phyloP scores from a whole-genome alignment of 2,113 vertebrate genomes.

The Scartelaos histophorus region DNA sequence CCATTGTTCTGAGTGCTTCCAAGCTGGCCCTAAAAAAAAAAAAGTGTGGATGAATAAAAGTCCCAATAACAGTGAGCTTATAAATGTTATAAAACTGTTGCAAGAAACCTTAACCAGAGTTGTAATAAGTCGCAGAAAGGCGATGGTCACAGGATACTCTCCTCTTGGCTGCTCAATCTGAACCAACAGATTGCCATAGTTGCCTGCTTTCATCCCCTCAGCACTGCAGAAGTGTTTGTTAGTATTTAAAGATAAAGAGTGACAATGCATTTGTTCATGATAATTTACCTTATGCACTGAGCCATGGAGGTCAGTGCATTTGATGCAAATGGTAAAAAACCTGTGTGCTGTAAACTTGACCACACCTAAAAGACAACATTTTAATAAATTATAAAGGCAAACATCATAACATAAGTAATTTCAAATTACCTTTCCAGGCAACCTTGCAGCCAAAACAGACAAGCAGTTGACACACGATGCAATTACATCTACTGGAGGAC shows the following conservation, averaged over 20 bases:
- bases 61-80: too few species aligned
- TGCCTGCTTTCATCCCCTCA: conserved; percentile 97
- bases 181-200: conserved; percentile 92
- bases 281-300: conserved; percentile 86
- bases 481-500: conserved; percentile 93
- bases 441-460: conserved; percentile 88
- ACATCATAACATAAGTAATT: background rate
- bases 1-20: conserved; percentile 95
- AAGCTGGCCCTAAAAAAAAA: conserved; percentile 88
- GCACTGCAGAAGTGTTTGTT: conserved; percentile 73
- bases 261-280: background rate
- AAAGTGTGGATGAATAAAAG: background rate
- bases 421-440: conserved; percentile 88
- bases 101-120: conserved; percentile 89
- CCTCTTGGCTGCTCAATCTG: conserved; percentile 93
- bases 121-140: conserved; percentile 91
- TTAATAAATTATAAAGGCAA: background rate
- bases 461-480: conserved; percentile 95
- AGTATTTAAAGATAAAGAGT: background rate
- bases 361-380: conserved; percentile 81
- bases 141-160: conserved; percentile 90
- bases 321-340: conserved; percentile 92
- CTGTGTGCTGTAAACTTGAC: conserved; percentile 95
- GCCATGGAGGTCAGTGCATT: conserved; percentile 85
- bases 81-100: too few species aligned